Evolutionary conservation across 2,888 invertebrate species (phyloP).

Genomic region (Lissonota sp.): DNA sequence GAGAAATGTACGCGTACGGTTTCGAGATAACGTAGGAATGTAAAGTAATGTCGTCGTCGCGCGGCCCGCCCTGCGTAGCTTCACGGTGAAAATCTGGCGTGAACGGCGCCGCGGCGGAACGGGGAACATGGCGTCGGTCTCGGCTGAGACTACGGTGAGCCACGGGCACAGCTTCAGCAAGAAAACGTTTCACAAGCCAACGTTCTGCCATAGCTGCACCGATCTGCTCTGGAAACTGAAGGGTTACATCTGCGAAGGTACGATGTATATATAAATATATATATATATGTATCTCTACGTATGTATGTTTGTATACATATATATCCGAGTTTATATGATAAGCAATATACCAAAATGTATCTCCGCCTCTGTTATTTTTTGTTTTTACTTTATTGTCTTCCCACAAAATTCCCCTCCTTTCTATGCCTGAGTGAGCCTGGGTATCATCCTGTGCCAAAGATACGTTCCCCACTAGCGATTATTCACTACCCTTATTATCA

Average conservation of each 20-base stretch:
- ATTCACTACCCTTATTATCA: too few relatives aligned
- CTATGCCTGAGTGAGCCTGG: too few relatives aligned
- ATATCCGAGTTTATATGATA: not conserved
- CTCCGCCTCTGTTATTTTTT: not conserved
- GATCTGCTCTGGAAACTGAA: conserved; percentile 99
- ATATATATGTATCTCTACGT: not conserved
- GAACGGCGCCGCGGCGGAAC: conserved; percentile 86
- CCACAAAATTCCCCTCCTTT: too few relatives aligned
- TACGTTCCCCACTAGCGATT: too few relatives aligned
- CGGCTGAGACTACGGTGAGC: conserved; percentile 85
- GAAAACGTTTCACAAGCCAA: conserved; percentile 99
- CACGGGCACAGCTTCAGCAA: conserved; percentile 99
- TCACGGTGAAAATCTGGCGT: conserved; percentile 88
- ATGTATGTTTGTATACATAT: not conserved
- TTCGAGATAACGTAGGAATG: conserved; percentile 85
- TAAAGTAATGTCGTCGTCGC: conserved; percentile 81
- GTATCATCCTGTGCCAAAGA: too few relatives aligned
- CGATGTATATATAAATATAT: conserved; percentile 27
- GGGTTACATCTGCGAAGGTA: conserved; percentile 99
- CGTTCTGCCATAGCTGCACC: conserved; percentile 99
- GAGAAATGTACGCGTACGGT: conserved; percentile 86
- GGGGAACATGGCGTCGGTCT: conserved; percentile 86
- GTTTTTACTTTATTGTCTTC: too few relatives aligned
- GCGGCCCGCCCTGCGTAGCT: conserved; percentile 83
- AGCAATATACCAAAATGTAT: not conserved